A percentile compares a stretch with the other conserved stretches of the same genome.
Conservation (phyloP, 1,140 invertebrate species). For the Bombus pyrosoma region DNA sequence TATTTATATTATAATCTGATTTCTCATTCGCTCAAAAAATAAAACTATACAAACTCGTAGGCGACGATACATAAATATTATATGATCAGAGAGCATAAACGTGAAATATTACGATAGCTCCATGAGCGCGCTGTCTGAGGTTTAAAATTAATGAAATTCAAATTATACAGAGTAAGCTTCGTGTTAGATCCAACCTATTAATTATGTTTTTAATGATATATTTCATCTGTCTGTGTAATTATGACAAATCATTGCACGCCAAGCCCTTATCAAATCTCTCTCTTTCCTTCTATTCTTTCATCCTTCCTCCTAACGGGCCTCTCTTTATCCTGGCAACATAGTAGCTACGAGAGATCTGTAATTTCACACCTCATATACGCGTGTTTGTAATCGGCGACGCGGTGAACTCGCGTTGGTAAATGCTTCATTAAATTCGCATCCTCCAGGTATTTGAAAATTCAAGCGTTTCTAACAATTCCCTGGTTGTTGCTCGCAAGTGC, state of each 20-base stretch:
- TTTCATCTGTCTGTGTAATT: neutral
- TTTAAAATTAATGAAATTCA: neutral
- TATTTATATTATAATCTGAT: neutral
- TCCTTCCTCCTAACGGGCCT: neutral
- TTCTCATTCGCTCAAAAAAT: neutral
- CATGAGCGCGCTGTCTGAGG: neutral
- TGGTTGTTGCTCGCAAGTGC: constrained; percentile 8
- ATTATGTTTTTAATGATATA: neutral
- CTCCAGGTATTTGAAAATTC: constrained; percentile 36
- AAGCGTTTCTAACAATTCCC: constrained; percentile 21
- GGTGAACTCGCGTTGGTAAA: constrained; percentile 5
- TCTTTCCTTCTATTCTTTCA: neutral
- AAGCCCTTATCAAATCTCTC: neutral
- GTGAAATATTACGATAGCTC: neutral
- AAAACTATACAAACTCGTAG: neutral
- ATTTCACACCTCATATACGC: constrained; percentile 5
- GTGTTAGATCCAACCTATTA: neutral
- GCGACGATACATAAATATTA: neutral
- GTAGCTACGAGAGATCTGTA: neutral
- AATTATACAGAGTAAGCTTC: neutral
- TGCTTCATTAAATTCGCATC: constrained; percentile 34
- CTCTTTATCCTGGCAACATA: neutral
- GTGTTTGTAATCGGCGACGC: constrained; percentile 4
- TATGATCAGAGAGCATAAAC: neutral
- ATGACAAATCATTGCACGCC: neutral